Evolutionary conservation across 2,113 vertebrate species (phyloP).

Genomic region (Microcebus griseorufus): DNA sequence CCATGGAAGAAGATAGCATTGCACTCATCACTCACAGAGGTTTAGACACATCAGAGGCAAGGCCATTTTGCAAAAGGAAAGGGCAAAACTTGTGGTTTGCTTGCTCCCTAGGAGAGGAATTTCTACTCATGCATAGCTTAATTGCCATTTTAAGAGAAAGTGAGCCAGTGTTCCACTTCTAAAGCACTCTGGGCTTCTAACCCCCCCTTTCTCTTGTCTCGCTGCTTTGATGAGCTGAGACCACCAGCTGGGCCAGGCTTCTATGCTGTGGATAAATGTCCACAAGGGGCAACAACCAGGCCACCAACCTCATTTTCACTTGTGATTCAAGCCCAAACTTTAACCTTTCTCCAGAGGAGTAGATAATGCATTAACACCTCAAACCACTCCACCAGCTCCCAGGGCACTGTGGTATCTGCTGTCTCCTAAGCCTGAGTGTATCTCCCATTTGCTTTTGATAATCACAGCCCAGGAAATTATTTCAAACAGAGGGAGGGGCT

Average conservation of each 20-base stretch:
- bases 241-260: background rate
- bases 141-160: constrained; percentile 18
- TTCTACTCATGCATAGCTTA: constrained; percentile 23
- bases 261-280: constrained; percentile 24
- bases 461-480: constrained; percentile 45
- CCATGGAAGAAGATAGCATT: background rate
- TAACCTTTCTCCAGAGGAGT: constrained; percentile 60
- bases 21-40: background rate
- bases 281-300: background rate
- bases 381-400: background rate
- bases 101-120: background rate
- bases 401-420: background rate
- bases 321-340: constrained; percentile 60
- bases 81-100: background rate
- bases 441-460: constrained; percentile 62
- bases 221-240: constrained; percentile 62
- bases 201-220: background rate
- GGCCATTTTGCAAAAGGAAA: background rate
- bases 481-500: background rate
- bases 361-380: constrained; percentile 71
- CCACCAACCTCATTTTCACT: constrained; percentile 63
- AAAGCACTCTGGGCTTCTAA: background rate
- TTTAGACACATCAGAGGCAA: background rate
- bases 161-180: background rate
- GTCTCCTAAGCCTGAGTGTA: background rate